phyloP scores from a whole-genome alignment of 2,113 vertebrate genomes.

The Sorex fumeus region DNA sequence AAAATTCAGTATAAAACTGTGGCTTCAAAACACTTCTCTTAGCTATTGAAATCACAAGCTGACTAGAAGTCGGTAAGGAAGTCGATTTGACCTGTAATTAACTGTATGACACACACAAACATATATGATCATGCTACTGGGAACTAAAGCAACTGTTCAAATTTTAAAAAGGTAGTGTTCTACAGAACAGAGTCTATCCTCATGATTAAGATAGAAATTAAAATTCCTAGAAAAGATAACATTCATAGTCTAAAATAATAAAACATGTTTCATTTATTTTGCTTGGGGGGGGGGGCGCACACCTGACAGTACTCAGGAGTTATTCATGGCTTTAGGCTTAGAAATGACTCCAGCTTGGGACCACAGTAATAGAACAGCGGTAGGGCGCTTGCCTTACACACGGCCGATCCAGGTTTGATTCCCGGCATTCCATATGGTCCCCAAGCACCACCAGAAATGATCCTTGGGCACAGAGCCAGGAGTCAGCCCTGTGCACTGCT shows the following conservation, averaged over 20 bases:
- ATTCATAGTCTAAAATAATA: neutral
- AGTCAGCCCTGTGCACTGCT: too few species aligned
- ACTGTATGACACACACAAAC: neutral
- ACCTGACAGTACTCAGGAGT: too few species aligned
- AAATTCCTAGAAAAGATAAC: slow-evolving; percentile 14
- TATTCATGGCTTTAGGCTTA: too few species aligned
- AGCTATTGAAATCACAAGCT: neutral
- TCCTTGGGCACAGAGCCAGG: too few species aligned
- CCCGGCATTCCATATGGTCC: too few species aligned
- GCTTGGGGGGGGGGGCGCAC: too few species aligned
- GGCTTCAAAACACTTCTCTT: neutral
- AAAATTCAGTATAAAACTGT: neutral
- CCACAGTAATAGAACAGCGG: too few species aligned
- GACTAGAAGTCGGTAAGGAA: neutral
- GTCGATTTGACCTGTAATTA: neutral
- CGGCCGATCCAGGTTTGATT: too few species aligned
- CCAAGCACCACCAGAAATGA: too few species aligned
- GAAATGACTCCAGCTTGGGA: too few species aligned
- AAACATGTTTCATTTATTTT: too few species aligned
- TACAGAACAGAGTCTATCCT: neutral
- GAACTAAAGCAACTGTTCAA: neutral
- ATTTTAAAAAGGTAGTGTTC: slow-evolving; percentile 1
- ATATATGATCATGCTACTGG: neutral
- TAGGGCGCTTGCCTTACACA: too few species aligned
- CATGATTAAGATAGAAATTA: slow-evolving; percentile 19